Base-by-base conservation (phyloP, 53 echinoderm and acorn worm species). In the Crossaster papposus region DNA sequence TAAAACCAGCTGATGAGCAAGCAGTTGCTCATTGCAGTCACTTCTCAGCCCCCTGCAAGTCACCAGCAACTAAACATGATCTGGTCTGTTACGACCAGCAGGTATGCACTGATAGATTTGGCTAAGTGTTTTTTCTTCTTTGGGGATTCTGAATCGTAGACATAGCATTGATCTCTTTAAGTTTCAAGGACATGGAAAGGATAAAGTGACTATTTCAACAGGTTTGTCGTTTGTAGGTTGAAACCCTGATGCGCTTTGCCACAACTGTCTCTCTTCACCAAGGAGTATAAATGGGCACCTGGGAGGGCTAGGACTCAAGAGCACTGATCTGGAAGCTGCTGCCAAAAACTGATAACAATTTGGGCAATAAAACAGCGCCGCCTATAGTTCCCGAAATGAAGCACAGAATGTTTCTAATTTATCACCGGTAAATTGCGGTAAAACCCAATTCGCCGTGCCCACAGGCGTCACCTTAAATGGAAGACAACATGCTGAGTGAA, bases 1-100 rank as follows among this genome's bases (percentile, higher is more conserved):
- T 35, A 37, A 76, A 11, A 37, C 77, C 87, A 87, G 87, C 76
- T 87, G 87, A 87, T 87, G 87, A 87, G 58, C 68, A 76, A 87
- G 77, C 87, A 58, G 87, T 87, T 87, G 87, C 68, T 87, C 87
- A 87, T 37, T 53, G 23, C 55, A 53, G 76, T 77, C 87, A 75
- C 87, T 77, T 87, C 87, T 87, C 54, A 52, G 54, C 26, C 54
- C 37, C 83, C 26, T 71, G 29, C n/a, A 24, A n/a, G 24, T 14
- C 70, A 9, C 2, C 51, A 30, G 72, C 51, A 33, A 72, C 72
- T 72, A 72, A 85, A 73, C 72, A 72, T 51, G 36, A 72, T 44
- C 44, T 0, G 85, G 85, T 73, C 85, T 85, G 85, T 85, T 85
- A 51, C 30, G 72, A 31, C 54, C 31, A 71, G 85, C 51, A 72